phyloP scores from a whole-genome alignment of 2,797 vertebrate genomes.

The Petrocephalus sullivani region DNA sequence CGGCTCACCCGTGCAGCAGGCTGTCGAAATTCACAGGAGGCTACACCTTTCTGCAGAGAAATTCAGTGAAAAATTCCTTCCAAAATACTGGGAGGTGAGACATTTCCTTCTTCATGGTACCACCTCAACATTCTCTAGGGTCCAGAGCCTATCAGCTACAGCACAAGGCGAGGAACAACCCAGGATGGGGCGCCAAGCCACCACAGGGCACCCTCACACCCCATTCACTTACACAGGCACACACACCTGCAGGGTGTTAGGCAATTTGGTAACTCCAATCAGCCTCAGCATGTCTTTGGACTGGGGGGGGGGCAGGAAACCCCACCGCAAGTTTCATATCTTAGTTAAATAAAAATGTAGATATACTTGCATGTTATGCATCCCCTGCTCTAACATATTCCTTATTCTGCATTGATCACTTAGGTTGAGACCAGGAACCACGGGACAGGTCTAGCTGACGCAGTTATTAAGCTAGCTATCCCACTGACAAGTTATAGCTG shows the following conservation, averaged over 20 bases:
- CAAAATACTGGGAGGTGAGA: neutral
- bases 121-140: neutral
- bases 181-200: neutral
- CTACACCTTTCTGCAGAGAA: neutral
- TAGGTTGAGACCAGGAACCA: neutral
- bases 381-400: neutral
- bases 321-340: neutral
- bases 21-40: neutral
- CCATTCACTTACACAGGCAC: neutral
- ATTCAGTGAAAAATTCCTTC: neutral
- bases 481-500: neutral
- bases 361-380: neutral
- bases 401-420: neutral
- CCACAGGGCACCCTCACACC: neutral
- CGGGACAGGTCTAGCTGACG: neutral
- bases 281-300: too few relatives aligned
- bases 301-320: neutral
- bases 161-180: neutral
- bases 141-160: neutral
- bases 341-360: neutral
- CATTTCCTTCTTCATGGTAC: neutral
- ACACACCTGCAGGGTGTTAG: neutral
- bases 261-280: neutral
- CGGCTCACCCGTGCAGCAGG: slow-evolving; percentile 6
- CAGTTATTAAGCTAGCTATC: neutral